Percentiles rank a stretch among this genome's conserved stretches.
Evolutionary conservation across 2,113 vertebrate species (phyloP).

Genomic region (Bubo blakistoni): DNA sequence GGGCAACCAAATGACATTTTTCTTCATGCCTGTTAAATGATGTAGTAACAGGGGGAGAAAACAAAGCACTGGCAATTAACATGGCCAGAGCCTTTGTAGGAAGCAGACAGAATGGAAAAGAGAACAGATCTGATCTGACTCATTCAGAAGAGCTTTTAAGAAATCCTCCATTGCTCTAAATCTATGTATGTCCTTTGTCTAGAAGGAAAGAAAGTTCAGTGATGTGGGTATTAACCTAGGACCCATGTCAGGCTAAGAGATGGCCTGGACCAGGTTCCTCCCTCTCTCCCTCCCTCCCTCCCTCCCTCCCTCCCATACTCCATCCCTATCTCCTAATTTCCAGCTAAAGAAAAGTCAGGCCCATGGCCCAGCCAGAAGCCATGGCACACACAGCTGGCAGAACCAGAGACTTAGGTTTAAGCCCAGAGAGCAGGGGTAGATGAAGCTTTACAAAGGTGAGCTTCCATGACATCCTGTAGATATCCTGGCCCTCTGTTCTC

Average conservation of each 20-base stretch:
- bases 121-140: not conserved
- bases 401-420: not conserved
- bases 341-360: not conserved
- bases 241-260: not conserved
- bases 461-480: not conserved
- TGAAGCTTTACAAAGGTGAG: not conserved
- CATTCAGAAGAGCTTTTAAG: not conserved
- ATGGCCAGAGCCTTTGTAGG: not conserved
- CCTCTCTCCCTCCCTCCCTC: not conserved
- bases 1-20: constrained; percentile 39
- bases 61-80: not conserved
- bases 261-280: not conserved
- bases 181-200: not conserved
- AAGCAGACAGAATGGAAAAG: not conserved
- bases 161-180: not conserved
- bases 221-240: not conserved
- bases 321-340: not conserved
- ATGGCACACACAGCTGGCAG: not conserved
- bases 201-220: not conserved
- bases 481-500: not conserved
- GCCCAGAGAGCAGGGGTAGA: not conserved
- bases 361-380: not conserved
- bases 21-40: constrained; percentile 24
- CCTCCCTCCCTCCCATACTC: not conserved
- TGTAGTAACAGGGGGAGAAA: not conserved